Conservation (phyloP, 2,888 invertebrate species). For the Pollenia amentaria region DNA sequence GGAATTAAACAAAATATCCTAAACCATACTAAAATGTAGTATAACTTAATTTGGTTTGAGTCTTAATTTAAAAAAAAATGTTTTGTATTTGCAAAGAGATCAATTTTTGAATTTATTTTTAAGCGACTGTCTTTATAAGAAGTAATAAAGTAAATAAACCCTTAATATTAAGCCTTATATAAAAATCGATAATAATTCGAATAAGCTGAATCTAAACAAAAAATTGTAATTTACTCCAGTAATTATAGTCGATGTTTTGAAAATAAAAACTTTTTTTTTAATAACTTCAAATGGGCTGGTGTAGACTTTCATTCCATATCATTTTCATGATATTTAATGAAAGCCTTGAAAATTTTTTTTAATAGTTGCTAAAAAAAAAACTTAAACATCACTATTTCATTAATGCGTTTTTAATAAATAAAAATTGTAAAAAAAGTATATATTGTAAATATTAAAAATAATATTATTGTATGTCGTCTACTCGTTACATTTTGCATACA, state of each 20-base stretch:
- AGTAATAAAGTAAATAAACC: neutral
- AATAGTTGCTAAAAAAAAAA: constrained; percentile 27
- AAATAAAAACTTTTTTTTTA: neutral
- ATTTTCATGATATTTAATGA: constrained; percentile 67
- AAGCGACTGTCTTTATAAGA: neutral
- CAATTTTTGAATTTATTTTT: constrained; percentile 76
- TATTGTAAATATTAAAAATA: constrained; percentile 57
- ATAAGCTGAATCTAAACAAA: neutral
- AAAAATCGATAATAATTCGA: neutral
- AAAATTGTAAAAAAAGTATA: constrained; percentile 25
- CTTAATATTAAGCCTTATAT: constrained; percentile 36
- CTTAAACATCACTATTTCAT: constrained; percentile 3
- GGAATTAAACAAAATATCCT: constrained; percentile 40
- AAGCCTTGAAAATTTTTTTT: constrained; percentile 68
- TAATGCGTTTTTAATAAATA: constrained; percentile 14
- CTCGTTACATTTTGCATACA: constrained; percentile 35
- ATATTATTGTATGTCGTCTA: constrained; percentile 42
- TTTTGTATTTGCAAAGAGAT: constrained; percentile 76
- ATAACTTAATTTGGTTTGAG: constrained; percentile 17
- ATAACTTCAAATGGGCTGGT: constrained; percentile 79
- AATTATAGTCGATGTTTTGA: constrained; percentile 44
- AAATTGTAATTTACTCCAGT: constrained; percentile 39
- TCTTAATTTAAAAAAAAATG: neutral
- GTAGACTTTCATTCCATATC: constrained; percentile 78
- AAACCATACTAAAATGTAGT: constrained; percentile 34